Base-by-base conservation (phyloP, 2,797 vertebrate species). In the Scarus forsteni region DNA sequence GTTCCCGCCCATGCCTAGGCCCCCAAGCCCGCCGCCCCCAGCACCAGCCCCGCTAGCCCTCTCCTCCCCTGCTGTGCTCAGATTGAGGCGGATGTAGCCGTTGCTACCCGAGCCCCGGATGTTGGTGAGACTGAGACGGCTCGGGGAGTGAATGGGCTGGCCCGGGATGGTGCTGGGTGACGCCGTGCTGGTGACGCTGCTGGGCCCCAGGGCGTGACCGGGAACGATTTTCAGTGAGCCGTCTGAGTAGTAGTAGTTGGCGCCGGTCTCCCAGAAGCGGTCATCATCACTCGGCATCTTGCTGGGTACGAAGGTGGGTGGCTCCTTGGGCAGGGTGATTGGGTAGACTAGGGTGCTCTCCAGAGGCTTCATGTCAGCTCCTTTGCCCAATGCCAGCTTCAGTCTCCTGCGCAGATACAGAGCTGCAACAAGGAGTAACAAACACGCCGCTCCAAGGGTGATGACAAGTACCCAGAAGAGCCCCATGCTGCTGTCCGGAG, bases 171-270 rank as follows among this genome's bases (percentile, higher is more conserved):
- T 88, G 83, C 96, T 97, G 59, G 96, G 96, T 0, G 97, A 95
- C 54, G 96, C 94, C 51, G 96, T 94, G 90, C 93, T 92, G 90
- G 87, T 86, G 51, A 91, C 87, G 40, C 92, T 94, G 38, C 85
- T 95, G 70, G 96, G 96, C 75, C 96, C 96, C 27, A 95, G 75
- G 45, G 97, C 97, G 0, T 98, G 97, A 3, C 97, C 97, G 0
- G 98, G 98, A 65, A 99, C 98, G 18, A 99, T 99, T 89, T 99
- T 99, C 44, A 99, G 94, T 0, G 98, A 99, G 48, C 97, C 97
- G 0, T 99, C 98, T 0, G 97, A 98, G 88, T 96, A 98, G 91
- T 98, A 98, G 73, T 97, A 99, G 72, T 96, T 97, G 55, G 93
- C 94, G 1, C 97, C 95, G 0, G 97, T 97, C 79, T 98, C 97